A percentile compares a stretch with the other conserved stretches of the same genome.
phyloP scores from a whole-genome alignment of 2,888 invertebrate genomes.

The Oxystoma pomonae region DNA sequence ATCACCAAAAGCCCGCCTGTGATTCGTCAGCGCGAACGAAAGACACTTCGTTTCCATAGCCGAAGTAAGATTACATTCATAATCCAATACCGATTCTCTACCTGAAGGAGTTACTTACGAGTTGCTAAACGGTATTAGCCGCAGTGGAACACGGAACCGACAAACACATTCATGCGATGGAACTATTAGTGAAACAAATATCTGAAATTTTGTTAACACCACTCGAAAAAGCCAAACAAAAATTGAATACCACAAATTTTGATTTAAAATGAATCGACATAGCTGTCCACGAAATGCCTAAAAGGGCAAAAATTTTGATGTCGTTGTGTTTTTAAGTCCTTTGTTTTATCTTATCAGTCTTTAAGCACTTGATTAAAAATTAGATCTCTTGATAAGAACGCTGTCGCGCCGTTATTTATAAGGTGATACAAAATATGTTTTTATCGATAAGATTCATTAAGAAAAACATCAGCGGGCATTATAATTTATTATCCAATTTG shows the following conservation, averaged over 20 bases:
- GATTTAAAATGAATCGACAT: background rate
- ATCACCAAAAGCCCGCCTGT: slow-evolving; percentile 6
- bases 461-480: too few species aligned
- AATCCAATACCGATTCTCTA: slow-evolving; percentile 4
- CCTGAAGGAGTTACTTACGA: background rate
- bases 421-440: too few species aligned
- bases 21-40: slow-evolving; percentile 10
- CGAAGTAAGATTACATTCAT: slow-evolving; percentile 16
- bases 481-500: too few species aligned
- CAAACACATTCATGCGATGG: too few species aligned
- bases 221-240: background rate
- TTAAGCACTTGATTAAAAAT: background rate
- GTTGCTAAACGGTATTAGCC: background rate
- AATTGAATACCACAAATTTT: too few species aligned
- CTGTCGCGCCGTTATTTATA: background rate
- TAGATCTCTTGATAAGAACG: background rate
- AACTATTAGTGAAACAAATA: too few species aligned
- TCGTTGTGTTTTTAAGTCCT: slow-evolving; percentile 19
- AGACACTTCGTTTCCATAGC: slow-evolving; percentile 14
- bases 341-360: slow-evolving; percentile 17
- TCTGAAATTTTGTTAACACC: too few species aligned
- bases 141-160: background rate
- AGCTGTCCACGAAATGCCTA: slow-evolving; percentile 13
- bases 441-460: too few species aligned
- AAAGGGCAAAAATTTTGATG: slow-evolving; percentile 15